A percentile compares a stretch with the other conserved stretches of the same genome.
Evolutionary conservation across 2,113 vertebrate species (phyloP).

Genomic region (Ictalurus punctatus): DNA sequence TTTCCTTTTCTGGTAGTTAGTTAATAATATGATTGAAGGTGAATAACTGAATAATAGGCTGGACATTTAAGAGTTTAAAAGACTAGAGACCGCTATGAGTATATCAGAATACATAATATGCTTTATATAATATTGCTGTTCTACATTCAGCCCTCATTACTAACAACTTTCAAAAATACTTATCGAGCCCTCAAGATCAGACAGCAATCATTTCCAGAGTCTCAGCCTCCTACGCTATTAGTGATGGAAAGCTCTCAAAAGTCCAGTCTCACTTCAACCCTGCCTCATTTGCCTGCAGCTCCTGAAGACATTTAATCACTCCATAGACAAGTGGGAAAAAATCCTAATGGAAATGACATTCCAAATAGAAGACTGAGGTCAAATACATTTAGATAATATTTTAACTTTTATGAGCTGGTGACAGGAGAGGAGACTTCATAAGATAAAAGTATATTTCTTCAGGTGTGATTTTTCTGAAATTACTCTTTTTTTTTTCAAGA

Average conservation of each 20-base stretch:
- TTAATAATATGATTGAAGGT: not conserved
- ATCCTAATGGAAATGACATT: conserved; percentile 33
- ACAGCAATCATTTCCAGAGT: conserved; percentile 27
- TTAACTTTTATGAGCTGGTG: not conserved
- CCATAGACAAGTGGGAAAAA: not conserved
- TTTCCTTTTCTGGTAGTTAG: not conserved
- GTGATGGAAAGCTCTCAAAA: conserved; percentile 33
- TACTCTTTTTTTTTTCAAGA: not conserved
- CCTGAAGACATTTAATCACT: conserved; percentile 47
- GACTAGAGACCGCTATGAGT: not conserved
- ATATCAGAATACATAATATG: not conserved
- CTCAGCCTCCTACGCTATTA: not conserved
- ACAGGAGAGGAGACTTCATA: not conserved
- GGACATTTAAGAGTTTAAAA: not conserved
- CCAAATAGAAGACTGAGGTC: conserved; percentile 35
- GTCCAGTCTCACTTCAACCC: conserved; percentile 14
- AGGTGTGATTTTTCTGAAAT: conserved; percentile 1
- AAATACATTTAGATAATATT: conserved; percentile 39
- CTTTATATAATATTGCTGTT: not conserved
- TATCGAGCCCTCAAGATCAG: conserved; percentile 22
- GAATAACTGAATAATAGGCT: not conserved
- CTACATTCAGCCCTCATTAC: not conserved
- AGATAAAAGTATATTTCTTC: conserved; percentile 6
- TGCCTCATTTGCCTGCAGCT: conserved; percentile 30
- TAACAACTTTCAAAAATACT: conserved; percentile 6